Evolutionary conservation across 2,888 invertebrate species (phyloP).

Genomic region (Rhamnusium bicolor): DNA sequence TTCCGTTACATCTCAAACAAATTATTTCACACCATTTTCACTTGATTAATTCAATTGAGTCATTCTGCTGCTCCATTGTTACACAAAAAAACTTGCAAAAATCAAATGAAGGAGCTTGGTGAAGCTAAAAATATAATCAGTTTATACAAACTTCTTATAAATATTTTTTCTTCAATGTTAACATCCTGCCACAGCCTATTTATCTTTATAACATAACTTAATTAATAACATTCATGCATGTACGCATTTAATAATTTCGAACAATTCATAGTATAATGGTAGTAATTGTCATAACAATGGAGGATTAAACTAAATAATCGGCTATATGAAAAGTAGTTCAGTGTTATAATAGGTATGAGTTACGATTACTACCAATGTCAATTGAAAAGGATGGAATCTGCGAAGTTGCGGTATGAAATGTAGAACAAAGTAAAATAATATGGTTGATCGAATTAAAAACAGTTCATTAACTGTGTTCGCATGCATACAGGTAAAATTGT

Average conservation of each 20-base stretch:
- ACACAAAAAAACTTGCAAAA: not conserved
- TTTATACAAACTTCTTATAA: slow-evolving; percentile 15
- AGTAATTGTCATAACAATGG: slow-evolving; percentile 28
- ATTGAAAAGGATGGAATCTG: not conserved
- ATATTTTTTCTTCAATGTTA: slow-evolving; percentile 9
- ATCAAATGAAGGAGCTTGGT: not conserved
- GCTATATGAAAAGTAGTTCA: slow-evolving; percentile 24
- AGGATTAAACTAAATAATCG: slow-evolving; percentile 13
- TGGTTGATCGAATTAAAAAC: not conserved
- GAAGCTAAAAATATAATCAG: slow-evolving; percentile 12
- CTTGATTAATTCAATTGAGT: not conserved
- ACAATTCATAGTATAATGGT: slow-evolving; percentile 9
- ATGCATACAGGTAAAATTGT: not conserved
- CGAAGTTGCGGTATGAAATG: not conserved
- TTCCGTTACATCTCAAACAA: not conserved
- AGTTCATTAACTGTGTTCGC: not conserved
- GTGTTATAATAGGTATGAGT: slow-evolving; percentile 4
- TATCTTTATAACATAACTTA: slow-evolving; percentile 19
- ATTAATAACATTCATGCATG: slow-evolving; percentile 12
- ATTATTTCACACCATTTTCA: not conserved
- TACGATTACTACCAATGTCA: slow-evolving; percentile 1
- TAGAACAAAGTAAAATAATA: not conserved
- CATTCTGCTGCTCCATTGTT: not conserved
- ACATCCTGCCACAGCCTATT: slow-evolving; percentile 21
- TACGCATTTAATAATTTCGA: slow-evolving; percentile 1